phyloP scores from a whole-genome alignment of 2,113 vertebrate genomes.

The Melierax canorus region DNA sequence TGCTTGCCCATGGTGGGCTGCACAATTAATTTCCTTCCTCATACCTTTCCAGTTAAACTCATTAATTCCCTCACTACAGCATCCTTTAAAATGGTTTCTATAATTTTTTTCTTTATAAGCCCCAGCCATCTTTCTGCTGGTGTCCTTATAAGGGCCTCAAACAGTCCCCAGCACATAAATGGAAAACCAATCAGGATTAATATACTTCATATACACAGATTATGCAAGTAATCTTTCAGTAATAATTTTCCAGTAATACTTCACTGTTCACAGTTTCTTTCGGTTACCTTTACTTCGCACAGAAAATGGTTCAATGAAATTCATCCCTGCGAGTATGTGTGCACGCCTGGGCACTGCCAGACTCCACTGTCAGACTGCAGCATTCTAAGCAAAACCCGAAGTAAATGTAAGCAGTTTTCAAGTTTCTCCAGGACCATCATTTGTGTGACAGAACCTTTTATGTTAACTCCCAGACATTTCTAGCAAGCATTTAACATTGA shows the following conservation, averaged over 20 bases:
- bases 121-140: neutral
- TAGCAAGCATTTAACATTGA: neutral
- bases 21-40: neutral
- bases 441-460: neutral
- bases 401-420: neutral
- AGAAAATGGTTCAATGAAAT: neutral
- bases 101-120: neutral
- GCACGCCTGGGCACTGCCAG: accelerated
- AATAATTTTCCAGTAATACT: neutral
- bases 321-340: accelerated
- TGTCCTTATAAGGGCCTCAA: neutral
- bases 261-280: neutral
- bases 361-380: neutral
- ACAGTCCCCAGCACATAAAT: neutral
- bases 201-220: neutral
- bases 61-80: neutral
- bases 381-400: neutral
- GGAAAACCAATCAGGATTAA: neutral
- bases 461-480: neutral
- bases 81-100: neutral
- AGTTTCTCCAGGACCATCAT: neutral
- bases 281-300: neutral
- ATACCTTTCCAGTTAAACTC: neutral
- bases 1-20: neutral
- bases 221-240: neutral